Evolutionary conservation across 2,797 vertebrate species (phyloP).

Genomic region (Arrhamphus sclerolepis): DNA sequence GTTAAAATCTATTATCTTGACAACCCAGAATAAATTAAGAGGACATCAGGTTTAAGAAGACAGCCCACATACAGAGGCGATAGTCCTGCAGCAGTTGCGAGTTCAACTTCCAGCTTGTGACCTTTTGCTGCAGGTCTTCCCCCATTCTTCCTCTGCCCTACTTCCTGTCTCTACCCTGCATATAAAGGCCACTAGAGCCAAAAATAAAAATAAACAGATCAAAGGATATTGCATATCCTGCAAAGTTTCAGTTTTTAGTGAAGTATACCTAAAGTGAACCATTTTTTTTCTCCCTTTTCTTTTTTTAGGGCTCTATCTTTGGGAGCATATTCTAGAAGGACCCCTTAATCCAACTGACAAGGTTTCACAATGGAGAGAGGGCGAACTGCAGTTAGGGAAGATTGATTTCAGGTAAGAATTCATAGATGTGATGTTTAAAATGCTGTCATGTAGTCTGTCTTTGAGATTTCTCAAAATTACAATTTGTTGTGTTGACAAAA

Average conservation of each 20-base stretch:
- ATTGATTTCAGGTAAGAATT: slow-evolving; percentile 88
- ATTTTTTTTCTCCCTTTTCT: slow-evolving; percentile 17
- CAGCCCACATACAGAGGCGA: no score
- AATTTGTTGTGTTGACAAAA: no score
- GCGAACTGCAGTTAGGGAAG: slow-evolving; percentile 85
- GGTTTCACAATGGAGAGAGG: slow-evolving; percentile 92
- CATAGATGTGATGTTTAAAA: slow-evolving; percentile 5
- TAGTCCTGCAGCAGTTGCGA: no score
- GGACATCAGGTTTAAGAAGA: no score
- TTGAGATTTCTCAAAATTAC: no score
- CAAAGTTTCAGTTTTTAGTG: neutral
- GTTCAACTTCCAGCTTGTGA: no score
- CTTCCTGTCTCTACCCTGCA: no score
- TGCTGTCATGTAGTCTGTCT: neutral
- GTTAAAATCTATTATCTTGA: neutral
- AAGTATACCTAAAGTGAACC: neutral
- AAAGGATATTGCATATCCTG: no score
- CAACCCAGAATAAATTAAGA: neutral
- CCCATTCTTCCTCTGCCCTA: no score
- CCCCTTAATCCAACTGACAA: slow-evolving; percentile 87
- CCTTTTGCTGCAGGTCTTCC: no score
- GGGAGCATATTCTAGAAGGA: slow-evolving; percentile 95
- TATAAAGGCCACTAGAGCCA: no score
- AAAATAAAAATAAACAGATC: no score
- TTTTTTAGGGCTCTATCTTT: slow-evolving; percentile 96